These are phyloP conservation scores for Papilio dardanus DNA, from an alignment of 1,140 invertebrate species.

Conservation along the genomic window DNA sequence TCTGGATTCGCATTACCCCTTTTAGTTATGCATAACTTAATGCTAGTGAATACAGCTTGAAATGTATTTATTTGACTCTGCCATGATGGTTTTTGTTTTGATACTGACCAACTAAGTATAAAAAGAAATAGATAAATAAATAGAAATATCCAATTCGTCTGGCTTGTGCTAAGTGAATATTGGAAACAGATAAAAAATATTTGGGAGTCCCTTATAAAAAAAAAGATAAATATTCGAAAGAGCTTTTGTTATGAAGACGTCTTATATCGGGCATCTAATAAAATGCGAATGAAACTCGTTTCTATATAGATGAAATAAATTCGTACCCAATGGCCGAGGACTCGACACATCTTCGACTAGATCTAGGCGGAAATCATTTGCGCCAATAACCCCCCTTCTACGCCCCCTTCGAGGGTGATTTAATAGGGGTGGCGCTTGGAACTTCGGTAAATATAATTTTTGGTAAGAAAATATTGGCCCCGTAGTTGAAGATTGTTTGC, in stretches of 20 bases:
- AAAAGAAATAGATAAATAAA: neutral
- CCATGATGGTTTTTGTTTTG: neutral
- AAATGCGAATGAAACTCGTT: constrained; percentile 31
- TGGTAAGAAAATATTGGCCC: constrained; percentile 60
- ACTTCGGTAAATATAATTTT: constrained; percentile 62
- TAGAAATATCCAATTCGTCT: neutral
- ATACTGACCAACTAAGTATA: too few species aligned
- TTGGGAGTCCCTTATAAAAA: constrained; percentile 1
- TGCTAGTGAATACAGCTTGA: neutral
- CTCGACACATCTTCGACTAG: constrained; percentile 46
- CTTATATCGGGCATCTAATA: constrained; percentile 21
- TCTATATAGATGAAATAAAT: constrained; percentile 42
- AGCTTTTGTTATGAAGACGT: constrained; percentile 23
- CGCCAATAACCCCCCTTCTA: constrained; percentile 50
- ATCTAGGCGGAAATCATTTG: constrained; percentile 58
- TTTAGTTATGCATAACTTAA: neutral
- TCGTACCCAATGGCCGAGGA: constrained; percentile 38
- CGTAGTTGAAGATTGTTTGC: constrained; percentile 40
- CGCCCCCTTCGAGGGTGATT: constrained; percentile 48
- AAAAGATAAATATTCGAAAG: constrained; percentile 29
- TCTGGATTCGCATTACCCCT: constrained; percentile 15
- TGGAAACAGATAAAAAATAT: constrained; percentile 22
- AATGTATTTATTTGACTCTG: neutral
- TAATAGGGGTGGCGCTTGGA: constrained; percentile 48
- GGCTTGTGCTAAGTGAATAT: constrained; percentile 8